phyloP scores from a whole-genome alignment of 2,888 invertebrate species.

The Leucophenga maculata region DNA sequence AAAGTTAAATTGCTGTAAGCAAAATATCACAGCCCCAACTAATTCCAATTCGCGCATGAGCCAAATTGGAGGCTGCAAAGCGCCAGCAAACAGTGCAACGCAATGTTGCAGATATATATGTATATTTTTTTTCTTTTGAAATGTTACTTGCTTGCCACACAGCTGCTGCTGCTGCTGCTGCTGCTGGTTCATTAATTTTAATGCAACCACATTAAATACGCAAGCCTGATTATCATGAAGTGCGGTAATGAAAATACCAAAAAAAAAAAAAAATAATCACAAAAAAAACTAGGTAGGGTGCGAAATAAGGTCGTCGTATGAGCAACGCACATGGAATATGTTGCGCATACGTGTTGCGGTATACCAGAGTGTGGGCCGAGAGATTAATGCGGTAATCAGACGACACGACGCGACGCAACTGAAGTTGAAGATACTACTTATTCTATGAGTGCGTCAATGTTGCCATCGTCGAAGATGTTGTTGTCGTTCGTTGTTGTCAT shows the following conservation, averaged over 20 bases:
- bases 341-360: constrained; percentile 8
- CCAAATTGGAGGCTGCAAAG: no score
- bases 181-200: constrained; percentile 55
- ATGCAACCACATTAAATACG: constrained; percentile 35
- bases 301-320: constrained; percentile 2
- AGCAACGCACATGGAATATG: background rate
- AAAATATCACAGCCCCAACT: background rate
- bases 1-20: background rate
- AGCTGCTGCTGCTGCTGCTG: background rate
- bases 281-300: background rate
- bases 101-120: no score
- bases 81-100: no score
- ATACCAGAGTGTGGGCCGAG: background rate
- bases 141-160: no score
- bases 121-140: no score
- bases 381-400: no score
- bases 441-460: background rate
- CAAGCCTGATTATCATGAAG: background rate
- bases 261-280: background rate
- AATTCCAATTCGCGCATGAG: no score
- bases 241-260: constrained; percentile 11
- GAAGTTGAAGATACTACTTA: background rate
- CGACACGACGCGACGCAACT: no score
- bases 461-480: constrained; percentile 3
- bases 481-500: constrained; percentile 8